Conservation (phyloP, 2,888 invertebrate genomes). For the Augiades crinisus region DNA sequence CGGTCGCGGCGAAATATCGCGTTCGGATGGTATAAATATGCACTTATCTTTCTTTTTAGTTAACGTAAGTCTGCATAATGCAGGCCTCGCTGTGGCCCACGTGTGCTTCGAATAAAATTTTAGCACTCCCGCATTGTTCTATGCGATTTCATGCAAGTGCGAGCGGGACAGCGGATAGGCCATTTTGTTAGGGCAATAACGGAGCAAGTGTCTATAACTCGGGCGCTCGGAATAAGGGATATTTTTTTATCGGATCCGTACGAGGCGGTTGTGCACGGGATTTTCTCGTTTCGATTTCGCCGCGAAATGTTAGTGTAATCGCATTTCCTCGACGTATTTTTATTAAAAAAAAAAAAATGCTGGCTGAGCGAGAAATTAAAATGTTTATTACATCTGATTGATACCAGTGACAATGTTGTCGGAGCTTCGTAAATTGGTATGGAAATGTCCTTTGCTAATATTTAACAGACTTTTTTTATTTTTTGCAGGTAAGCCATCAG, state of each 20-base stretch:
- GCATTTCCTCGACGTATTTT: slow-evolving; percentile 18
- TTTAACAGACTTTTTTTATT: slow-evolving; percentile 26
- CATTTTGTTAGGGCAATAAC: slow-evolving; percentile 65
- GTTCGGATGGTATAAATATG: slow-evolving; percentile 76
- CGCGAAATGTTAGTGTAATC: slow-evolving; percentile 25
- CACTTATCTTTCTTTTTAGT: slow-evolving; percentile 80
- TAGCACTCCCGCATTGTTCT: slow-evolving; percentile 73
- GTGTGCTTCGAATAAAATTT: slow-evolving; percentile 79
- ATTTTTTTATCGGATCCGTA: slow-evolving; percentile 56
- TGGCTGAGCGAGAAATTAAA: slow-evolving; percentile 13
- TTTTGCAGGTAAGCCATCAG: slow-evolving; percentile 39
- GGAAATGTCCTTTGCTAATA: not conserved
- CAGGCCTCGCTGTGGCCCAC: slow-evolving; percentile 63
- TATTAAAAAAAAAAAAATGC: slow-evolving; percentile 3
- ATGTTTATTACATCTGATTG: slow-evolving; percentile 21
- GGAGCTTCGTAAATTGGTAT: not conserved
- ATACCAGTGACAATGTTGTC: not conserved
- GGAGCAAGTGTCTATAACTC: slow-evolving; percentile 64
- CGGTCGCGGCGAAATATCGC: slow-evolving; percentile 74
- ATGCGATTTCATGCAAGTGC: slow-evolving; percentile 49
- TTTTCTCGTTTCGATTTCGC: slow-evolving; percentile 48
- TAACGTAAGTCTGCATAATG: slow-evolving; percentile 77
- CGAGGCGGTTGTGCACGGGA: slow-evolving; percentile 41
- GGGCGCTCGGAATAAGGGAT: slow-evolving; percentile 50
- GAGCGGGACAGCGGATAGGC: slow-evolving; percentile 54